Base-by-base conservation (phyloP, 64 coral and sea anemone genomes). In the Cladopsammia gracilis region DNA sequence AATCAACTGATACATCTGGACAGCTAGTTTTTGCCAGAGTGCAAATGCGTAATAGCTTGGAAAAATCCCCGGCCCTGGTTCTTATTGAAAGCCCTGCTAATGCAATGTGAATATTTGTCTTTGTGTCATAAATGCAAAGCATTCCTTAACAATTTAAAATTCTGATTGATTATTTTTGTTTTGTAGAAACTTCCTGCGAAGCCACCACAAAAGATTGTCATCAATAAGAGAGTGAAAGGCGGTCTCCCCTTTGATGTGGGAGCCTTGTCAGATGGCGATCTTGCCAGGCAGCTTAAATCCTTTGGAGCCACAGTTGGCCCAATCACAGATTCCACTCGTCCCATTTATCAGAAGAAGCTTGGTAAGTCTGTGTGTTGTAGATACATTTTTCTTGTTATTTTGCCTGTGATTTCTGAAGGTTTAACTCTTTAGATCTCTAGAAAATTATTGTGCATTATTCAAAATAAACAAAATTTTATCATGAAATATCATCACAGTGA, bases 331-430 rank as follows among this genome's bases (percentile, higher is more conserved):
- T 87, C 96, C 58, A 97, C 96, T 24, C 56, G 96, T 5, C 92
- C 88, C 15, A 11, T 97, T 15, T 97, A 97, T 84, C 96, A 94
- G 72, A 97, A 97, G 83, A 97, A 97, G 90, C 83, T 97, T 24
- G 87, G 96, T 97, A 81, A 94, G 87, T 20, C 51, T 42, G 51
- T 79, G 24, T 13, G 3, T 13, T 57, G 44, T 48, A 4, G 18
- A 3, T 49, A 14, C 45, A 49, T 50, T 19, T 13, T 19, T 64
- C 18, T 64, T 64, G 14, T 19, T 70, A 25, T 70, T 23, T 26
- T 7, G 11, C 16, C 42, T 16, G 34, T 34, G 34, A 34, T 34
- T 34, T 34, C 34, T 34, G 34, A 34, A 34, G 34, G 34, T 34
- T 34, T 34, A 34, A 34, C 34, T 34, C 42, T 34, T 1, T 34